Conservation (phyloP, 2,113 vertebrate genomes). For the Cyanoderma ruficeps region DNA sequence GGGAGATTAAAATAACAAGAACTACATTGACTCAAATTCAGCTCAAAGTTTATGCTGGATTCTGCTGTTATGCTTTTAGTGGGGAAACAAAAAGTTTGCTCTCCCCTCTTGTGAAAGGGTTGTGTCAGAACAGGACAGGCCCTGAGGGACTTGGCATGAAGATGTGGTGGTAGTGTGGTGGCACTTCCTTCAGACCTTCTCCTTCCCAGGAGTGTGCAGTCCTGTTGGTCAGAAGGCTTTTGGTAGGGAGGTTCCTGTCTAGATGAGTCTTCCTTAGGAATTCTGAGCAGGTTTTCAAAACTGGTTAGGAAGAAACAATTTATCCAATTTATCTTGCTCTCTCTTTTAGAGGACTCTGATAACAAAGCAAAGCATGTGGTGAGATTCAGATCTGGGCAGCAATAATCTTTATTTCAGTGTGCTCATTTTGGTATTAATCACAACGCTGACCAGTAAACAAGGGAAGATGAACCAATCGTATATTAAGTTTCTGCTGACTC, state of each 20-base stretch:
- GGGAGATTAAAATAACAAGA: conserved; percentile 38
- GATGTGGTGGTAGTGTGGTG: not conserved
- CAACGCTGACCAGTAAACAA: not conserved
- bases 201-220: not conserved
- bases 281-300: not conserved
- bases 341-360: not conserved
- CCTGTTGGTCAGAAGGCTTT: not conserved
- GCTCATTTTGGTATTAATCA: not conserved
- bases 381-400: no score
- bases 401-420: not conserved
- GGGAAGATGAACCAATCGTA: not conserved
- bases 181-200: not conserved
- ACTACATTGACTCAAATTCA: not conserved
- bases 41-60: not conserved
- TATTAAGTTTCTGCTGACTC: not conserved
- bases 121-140: not conserved
- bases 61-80: not conserved
- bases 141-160: not conserved
- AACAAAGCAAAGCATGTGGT: not conserved
- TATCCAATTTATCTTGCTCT: not conserved
- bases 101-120: not conserved
- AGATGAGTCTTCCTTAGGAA: not conserved
- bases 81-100: not conserved
- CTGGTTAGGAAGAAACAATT: not conserved
- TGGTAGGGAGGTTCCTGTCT: not conserved